phyloP scores from a whole-genome alignment of 2,888 invertebrate genomes.

The Agrotis puta region DNA sequence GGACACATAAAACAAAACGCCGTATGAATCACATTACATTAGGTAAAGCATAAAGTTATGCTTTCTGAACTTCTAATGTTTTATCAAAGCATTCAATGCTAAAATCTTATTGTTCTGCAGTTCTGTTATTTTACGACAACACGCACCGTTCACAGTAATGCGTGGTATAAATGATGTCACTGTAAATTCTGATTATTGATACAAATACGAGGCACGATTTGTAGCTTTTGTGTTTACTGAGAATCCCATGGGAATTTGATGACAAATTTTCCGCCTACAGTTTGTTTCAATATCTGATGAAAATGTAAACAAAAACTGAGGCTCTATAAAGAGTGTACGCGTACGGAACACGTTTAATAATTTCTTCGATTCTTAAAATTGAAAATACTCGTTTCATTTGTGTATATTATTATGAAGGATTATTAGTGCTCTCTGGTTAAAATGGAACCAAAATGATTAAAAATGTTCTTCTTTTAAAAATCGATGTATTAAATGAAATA shows the following conservation, averaged over 20 bases:
- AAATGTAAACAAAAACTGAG: too few relatives aligned
- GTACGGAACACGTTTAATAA: too few relatives aligned
- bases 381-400: too few relatives aligned
- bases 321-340: too few relatives aligned
- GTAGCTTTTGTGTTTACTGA: constrained; percentile 29
- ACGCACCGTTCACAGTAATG: constrained; percentile 21
- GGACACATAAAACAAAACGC: constrained; percentile 45
- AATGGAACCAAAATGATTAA: too few relatives aligned
- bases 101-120: constrained; percentile 59
- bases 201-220: constrained; percentile 42
- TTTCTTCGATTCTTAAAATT: too few relatives aligned
- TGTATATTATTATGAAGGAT: too few relatives aligned
- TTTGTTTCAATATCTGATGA: too few relatives aligned
- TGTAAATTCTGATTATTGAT: constrained; percentile 48
- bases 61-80: constrained; percentile 61
- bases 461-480: too few relatives aligned
- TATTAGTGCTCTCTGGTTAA: too few relatives aligned
- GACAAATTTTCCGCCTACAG: neutral
- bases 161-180: constrained; percentile 36
- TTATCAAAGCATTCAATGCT: constrained; percentile 66
- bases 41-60: constrained; percentile 54
- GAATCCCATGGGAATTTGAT: constrained; percentile 17
- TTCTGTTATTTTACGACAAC: constrained; percentile 58
- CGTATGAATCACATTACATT: constrained; percentile 57
- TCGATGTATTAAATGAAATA: too few relatives aligned